Conservation (phyloP, 2,797 vertebrate species). For the Moxostoma hubbsi region DNA sequence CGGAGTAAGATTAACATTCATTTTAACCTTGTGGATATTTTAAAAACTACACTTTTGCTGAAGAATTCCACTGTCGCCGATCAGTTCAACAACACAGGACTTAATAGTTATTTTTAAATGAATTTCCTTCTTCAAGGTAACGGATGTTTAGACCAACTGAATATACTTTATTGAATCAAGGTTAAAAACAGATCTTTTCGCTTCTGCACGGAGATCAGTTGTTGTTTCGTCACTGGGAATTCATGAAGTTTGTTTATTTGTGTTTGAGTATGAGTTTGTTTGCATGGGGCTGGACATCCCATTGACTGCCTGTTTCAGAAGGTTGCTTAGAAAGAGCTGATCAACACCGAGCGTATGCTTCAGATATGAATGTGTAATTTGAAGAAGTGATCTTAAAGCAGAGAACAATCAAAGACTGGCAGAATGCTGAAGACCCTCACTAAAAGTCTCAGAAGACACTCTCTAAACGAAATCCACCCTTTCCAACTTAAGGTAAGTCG, state of each 20-base stretch:
- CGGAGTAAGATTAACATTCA: slow-evolving; percentile 8
- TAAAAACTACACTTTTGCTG: not conserved
- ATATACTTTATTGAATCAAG: slow-evolving; percentile 6
- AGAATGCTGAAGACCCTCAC: slow-evolving; percentile 91
- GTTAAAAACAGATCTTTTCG: not conserved
- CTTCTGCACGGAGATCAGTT: not conserved
- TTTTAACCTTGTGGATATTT: slow-evolving; percentile 17
- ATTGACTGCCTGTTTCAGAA: slow-evolving; percentile 1
- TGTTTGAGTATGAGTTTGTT: slow-evolving; percentile 47
- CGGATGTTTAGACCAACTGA: slow-evolving; percentile 44
- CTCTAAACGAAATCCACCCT: slow-evolving; percentile 88
- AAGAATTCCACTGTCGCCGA: slow-evolving; percentile 6
- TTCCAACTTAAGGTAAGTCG: slow-evolving; percentile 89
- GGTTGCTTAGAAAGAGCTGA: slow-evolving; percentile 14
- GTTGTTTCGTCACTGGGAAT: slow-evolving; percentile 7
- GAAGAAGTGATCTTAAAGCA: slow-evolving; percentile 51
- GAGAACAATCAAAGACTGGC: slow-evolving; percentile 33
- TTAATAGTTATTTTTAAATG: not conserved
- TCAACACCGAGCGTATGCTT: not conserved
- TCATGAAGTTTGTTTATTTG: slow-evolving; percentile 28
- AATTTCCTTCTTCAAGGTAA: slow-evolving; percentile 59
- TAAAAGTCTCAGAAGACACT: slow-evolving; percentile 90
- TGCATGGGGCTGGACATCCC: slow-evolving; percentile 23
- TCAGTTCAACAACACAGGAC: not conserved
- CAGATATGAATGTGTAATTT: slow-evolving; percentile 35